Base-by-base conservation (phyloP, 2,888 invertebrate species). In the Barypeithes pellucidus region DNA sequence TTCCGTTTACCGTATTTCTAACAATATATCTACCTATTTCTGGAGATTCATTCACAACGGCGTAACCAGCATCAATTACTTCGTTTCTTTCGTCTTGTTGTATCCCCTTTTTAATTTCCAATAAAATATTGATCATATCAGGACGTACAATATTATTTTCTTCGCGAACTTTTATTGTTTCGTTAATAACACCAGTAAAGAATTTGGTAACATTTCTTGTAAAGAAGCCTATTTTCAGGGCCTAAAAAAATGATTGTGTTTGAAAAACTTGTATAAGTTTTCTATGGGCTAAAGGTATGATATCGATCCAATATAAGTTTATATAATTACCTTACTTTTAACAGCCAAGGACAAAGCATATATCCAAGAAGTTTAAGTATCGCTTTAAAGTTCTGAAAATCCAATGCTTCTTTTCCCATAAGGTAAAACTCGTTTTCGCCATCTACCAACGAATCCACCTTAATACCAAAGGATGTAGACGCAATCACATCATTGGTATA, bases 401-500 rank as follows among this genome's bases (percentile, higher is more conserved):
- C 63, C 5, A 72, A 36, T 0, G 63, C 62, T 39, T 72, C 59
- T 45, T 67, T 72, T 3, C 76, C 76, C 70, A 72, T 73, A 14
- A 29, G 33, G 29, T 70, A 76, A 66, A 76, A 76, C 14, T 75
- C 70, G 18, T 76, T 76, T 11, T 89, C 79, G 3, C 82, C 84
- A 0, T 90, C 85, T 8, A 82, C 80, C 14, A 88, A 84, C 0
- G 91, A 91, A 77, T 91, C 86, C 0, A 89, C 87, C 75, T 88
- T 86, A 0, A 89, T 77, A 20, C 75, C 75, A 52, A 75, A 75
- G 0, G 75, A 24, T 5, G 72, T 69, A 18, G 72, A 54, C 0
- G 89, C 89, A 67, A 89, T 89, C 0, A 89, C 87, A 77, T 89
- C 89, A 69, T 87, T 89, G 0, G 88, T 83, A 73, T 85, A 88